These are phyloP conservation scores for Elegia similella DNA, from an alignment of 2,888 invertebrate genomes.

Conservation along the genomic window DNA sequence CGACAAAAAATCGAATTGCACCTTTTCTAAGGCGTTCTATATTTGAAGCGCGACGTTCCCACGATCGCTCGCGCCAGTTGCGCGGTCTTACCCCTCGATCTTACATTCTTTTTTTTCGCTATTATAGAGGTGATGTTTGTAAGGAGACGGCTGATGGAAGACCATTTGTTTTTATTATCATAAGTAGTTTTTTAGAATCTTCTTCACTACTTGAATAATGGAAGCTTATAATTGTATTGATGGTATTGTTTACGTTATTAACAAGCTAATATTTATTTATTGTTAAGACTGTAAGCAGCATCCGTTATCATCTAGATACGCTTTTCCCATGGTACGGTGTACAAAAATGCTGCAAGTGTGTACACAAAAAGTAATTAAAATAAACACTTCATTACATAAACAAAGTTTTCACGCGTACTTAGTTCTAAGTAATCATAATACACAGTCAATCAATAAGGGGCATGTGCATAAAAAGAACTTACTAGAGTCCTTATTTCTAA, in stretches of 20 bases:
- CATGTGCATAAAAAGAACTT: slow-evolving; percentile 56
- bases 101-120: slow-evolving; percentile 56
- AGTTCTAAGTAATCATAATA: slow-evolving; percentile 59
- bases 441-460: slow-evolving; percentile 60
- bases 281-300: background rate
- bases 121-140: slow-evolving; percentile 61
- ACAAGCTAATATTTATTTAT: background rate
- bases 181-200: slow-evolving; percentile 30
- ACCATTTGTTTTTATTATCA: slow-evolving; percentile 26
- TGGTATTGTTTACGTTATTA: background rate
- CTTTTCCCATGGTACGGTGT: slow-evolving; percentile 4
- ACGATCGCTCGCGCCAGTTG: slow-evolving; percentile 81
- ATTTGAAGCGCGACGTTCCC: slow-evolving; percentile 79
- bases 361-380: slow-evolving; percentile 34
- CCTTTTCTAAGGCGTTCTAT: slow-evolving; percentile 79
- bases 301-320: background rate
- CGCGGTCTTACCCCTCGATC: slow-evolving; percentile 66
- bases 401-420: slow-evolving; percentile 60
- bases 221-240: background rate
- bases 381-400: slow-evolving; percentile 47
- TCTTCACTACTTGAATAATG: background rate
- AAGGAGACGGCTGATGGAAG: slow-evolving; percentile 51
- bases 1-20: slow-evolving; percentile 70
- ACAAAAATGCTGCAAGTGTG: background rate
- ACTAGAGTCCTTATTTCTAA: slow-evolving; percentile 21